Evolutionary conservation across 2,113 vertebrate species (phyloP).

Genomic region (Spea multiplicata): DNA sequence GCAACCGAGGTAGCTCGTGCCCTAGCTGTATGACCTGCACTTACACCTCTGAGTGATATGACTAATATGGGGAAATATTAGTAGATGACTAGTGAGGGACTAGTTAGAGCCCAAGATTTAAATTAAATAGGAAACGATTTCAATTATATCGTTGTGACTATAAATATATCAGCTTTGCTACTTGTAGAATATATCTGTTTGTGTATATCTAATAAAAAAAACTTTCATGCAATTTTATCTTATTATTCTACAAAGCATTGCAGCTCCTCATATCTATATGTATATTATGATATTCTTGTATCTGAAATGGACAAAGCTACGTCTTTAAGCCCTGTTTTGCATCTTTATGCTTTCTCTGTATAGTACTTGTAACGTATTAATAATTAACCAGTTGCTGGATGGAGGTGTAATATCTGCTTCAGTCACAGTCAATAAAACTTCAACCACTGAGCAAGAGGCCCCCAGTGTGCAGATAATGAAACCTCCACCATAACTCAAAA

Average conservation of each 20-base stretch:
- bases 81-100: too few species aligned
- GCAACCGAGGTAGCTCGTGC: too few species aligned
- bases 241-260: neutral
- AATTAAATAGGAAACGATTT: too few species aligned
- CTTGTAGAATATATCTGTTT: too few species aligned
- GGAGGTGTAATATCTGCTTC: constrained; percentile 42
- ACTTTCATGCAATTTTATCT: neutral
- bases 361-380: constrained; percentile 32
- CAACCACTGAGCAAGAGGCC: constrained; percentile 43
- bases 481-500: constrained; percentile 37
- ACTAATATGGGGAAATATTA: too few species aligned
- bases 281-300: neutral
- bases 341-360: neutral
- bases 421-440: constrained; percentile 47
- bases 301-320: neutral
- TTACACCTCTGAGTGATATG: too few species aligned
- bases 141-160: too few species aligned
- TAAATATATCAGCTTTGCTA: too few species aligned
- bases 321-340: constrained; percentile 19
- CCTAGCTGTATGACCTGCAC: too few species aligned
- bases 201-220: too few species aligned
- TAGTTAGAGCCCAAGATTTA: too few species aligned
- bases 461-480: constrained; percentile 44
- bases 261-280: neutral
- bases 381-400: constrained; percentile 35